These are phyloP conservation scores for Andrena praecox DNA, from an alignment of 2,888 invertebrate genomes.

Conservation along the genomic window DNA sequence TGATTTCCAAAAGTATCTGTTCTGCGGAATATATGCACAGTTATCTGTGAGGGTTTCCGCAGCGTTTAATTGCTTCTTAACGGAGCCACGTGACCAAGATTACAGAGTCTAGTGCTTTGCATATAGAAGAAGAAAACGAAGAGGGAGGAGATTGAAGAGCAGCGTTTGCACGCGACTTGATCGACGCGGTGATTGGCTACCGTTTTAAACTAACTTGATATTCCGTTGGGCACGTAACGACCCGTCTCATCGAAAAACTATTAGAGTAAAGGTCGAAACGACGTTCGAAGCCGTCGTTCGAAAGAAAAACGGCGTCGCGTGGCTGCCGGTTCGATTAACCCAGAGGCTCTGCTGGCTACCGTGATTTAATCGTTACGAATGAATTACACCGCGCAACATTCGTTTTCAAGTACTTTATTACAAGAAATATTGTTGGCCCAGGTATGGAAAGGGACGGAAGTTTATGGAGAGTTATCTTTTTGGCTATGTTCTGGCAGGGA, in stretches of 20 bases:
- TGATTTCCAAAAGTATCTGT: neutral
- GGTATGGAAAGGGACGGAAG: neutral
- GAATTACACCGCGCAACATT: neutral
- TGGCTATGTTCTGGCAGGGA: too few species aligned
- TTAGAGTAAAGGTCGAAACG: slow-evolving; percentile 44
- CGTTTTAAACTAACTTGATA: slow-evolving; percentile 47
- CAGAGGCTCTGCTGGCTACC: slow-evolving; percentile 1
- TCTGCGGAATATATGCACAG: neutral
- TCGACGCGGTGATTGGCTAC: slow-evolving; percentile 24
- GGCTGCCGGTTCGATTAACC: slow-evolving; percentile 26
- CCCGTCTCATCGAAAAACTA: slow-evolving; percentile 52
- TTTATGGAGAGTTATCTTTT: neutral
- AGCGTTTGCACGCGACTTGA: slow-evolving; percentile 36
- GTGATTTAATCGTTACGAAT: slow-evolving; percentile 27
- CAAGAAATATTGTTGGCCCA: neutral
- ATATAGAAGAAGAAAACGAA: neutral
- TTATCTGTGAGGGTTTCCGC: neutral
- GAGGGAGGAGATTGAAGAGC: neutral
- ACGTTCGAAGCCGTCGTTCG: slow-evolving; percentile 26
- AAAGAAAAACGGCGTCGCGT: slow-evolving; percentile 30
- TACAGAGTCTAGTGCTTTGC: slow-evolving; percentile 5
- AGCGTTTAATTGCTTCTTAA: slow-evolving; percentile 41
- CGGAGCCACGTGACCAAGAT: slow-evolving; percentile 25
- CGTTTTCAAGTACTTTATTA: neutral
- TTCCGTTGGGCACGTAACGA: slow-evolving; percentile 49